Percentiles rank a stretch among this genome's conserved stretches.
Conservation (phyloP, 1,140 invertebrate genomes). For the Diorhabda carinulata region DNA sequence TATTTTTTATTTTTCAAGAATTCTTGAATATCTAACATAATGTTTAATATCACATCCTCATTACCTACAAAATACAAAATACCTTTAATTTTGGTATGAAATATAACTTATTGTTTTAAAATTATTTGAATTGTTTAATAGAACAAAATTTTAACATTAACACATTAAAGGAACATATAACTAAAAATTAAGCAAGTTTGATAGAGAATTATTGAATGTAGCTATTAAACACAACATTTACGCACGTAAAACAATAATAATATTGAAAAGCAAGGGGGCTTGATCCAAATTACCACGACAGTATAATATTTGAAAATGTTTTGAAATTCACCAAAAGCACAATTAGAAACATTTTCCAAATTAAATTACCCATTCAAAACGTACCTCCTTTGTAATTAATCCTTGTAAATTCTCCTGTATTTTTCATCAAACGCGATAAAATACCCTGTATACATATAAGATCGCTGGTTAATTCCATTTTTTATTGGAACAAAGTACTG, state of each 20-base stretch:
- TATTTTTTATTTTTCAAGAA: conserved; percentile 31
- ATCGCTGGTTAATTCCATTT: conserved; percentile 41
- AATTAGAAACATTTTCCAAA: background rate
- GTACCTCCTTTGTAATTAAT: conserved; percentile 39
- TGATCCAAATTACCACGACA: no score
- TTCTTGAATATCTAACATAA: conserved; percentile 31
- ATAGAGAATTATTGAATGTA: no score
- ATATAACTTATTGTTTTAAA: conserved; percentile 16
- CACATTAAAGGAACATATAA: background rate
- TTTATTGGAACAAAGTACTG: background rate
- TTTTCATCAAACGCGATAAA: conserved; percentile 31
- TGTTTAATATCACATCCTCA: conserved; percentile 33
- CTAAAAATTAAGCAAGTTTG: no score
- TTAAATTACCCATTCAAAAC: no score
- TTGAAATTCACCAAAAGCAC: background rate
- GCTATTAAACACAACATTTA: no score
- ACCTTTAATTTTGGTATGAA: conserved; percentile 13
- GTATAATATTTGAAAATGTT: no score
- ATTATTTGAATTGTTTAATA: background rate
- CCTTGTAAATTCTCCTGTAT: conserved; percentile 35
- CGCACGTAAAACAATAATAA: no score
- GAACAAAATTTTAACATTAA: background rate
- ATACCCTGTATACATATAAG: conserved; percentile 38
- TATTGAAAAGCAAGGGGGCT: no score
- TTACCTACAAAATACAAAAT: conserved; percentile 35